These are phyloP conservation scores for Nomada hirtipes DNA, from an alignment of 2,888 invertebrate species.

Conservation along the genomic window DNA sequence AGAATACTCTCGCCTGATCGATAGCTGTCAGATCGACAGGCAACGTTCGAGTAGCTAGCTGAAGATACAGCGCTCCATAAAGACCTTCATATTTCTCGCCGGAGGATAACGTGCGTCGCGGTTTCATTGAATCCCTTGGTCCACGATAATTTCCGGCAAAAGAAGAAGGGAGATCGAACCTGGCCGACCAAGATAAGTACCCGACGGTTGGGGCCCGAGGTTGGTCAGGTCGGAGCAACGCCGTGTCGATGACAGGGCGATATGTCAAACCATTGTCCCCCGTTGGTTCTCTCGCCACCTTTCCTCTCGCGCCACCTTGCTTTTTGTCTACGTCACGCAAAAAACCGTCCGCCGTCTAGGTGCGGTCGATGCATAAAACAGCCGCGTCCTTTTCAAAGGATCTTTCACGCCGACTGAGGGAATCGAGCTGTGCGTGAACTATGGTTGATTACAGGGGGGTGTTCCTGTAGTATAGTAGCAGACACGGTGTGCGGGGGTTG, in stretches of 20 bases:
- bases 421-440: background rate
- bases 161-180: slow-evolving; percentile 61
- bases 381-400: slow-evolving; percentile 44
- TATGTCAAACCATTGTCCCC: slow-evolving; percentile 81
- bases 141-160: slow-evolving; percentile 66
- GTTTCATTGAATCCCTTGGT: slow-evolving; percentile 65
- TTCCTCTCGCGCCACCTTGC: slow-evolving; percentile 55
- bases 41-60: slow-evolving; percentile 50
- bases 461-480: too few relatives aligned
- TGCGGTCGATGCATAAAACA: slow-evolving; percentile 66
- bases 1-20: slow-evolving; percentile 51
- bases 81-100: slow-evolving; percentile 66
- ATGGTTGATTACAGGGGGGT: too few relatives aligned
- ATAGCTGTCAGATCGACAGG: slow-evolving; percentile 54
- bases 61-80: slow-evolving; percentile 44
- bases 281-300: slow-evolving; percentile 59
- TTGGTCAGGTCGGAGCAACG: slow-evolving; percentile 67
- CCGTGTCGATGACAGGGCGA: slow-evolving; percentile 80
- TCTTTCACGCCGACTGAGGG: slow-evolving; percentile 29
- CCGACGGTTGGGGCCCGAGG: slow-evolving; percentile 62
- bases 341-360: slow-evolving; percentile 55
- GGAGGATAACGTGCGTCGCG: slow-evolving; percentile 50
- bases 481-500: too few relatives aligned
- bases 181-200: slow-evolving; percentile 70
- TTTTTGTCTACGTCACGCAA: slow-evolving; percentile 66